Evolutionary conservation across 2,888 invertebrate species (phyloP), one percentile per base, ranked within the genome.

Genomic region (Oxytorus armatus): DNA sequence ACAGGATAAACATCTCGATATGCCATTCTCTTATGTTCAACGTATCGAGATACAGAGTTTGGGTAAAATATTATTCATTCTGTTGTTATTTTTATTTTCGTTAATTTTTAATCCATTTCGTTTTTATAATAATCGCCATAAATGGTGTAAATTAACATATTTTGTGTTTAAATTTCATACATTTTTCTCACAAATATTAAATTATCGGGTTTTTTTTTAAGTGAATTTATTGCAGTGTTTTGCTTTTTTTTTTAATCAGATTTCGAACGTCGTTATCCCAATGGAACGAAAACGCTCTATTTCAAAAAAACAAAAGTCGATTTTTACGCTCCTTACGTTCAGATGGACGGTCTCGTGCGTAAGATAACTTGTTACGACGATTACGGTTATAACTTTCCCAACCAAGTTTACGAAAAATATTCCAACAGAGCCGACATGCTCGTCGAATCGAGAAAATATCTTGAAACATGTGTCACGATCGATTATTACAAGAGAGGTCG

Each of bases 221-320:
- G 10, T 0, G 39, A 42, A 42, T 44, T n/a, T 57, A 16, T 36
- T n/a, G 21, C n/a, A n/a, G n/a, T n/a, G n/a, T n/a, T n/a, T n/a
- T n/a, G n/a, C n/a, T n/a, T n/a, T n/a, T n/a, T n/a, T n/a, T n/a
- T n/a, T n/a, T n/a, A n/a, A n/a, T 14, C 89, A 93, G 95, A 95
- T 74, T 95, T 93, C 81, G 94, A 95, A 76, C 93, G 93, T 82
- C 94, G 96, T 8, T 98, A 95, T 91, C 97, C 97, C 0, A 95
- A 95, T 21, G 95, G 95, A 25, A 94, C 94, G 53, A 96, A 95
- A 89, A 93, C 92, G 1, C 92, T 95, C 1, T 93, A 94, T 82
- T 98, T 95, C 89, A 97, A 96, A 89, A 95, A 95, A 84, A 94
- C 95, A 0, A 92, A 96, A 44, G 92, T 96, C 5, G 96, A 97